phyloP scores from a whole-genome alignment of 1,140 invertebrate genomes.

The Ceratosolen fusciceps region DNA sequence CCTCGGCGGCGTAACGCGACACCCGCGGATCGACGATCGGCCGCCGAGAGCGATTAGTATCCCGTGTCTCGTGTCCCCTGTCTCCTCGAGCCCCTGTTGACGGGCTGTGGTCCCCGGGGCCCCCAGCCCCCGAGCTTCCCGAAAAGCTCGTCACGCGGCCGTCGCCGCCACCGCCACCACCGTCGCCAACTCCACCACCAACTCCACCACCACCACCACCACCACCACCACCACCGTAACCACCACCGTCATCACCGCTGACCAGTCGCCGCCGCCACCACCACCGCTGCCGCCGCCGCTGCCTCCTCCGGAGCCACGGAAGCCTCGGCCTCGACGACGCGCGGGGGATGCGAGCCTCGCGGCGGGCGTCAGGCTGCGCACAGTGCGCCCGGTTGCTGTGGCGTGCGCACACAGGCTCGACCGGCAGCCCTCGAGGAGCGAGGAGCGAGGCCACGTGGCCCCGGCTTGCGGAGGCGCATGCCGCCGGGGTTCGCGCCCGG shows the following conservation, averaged over 20 bases:
- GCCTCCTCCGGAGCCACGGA: no score
- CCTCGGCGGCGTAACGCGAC: neutral
- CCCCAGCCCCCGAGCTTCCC: neutral
- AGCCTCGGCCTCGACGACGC: neutral
- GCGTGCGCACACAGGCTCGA: neutral
- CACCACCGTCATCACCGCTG: no score
- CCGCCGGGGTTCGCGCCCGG: slow-evolving; percentile 48
- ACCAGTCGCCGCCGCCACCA: no score
- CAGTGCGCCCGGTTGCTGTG: slow-evolving; percentile 7
- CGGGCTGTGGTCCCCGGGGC: neutral
- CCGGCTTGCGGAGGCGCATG: slow-evolving; percentile 57
- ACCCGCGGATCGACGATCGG: slow-evolving; percentile 58
- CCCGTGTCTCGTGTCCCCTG: slow-evolving; percentile 56
- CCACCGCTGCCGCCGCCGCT: no score
- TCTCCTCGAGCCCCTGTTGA: neutral
- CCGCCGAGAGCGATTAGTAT: slow-evolving; percentile 69
- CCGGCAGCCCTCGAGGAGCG: slow-evolving; percentile 7
- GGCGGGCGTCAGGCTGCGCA: neutral
- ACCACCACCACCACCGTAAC: no score
- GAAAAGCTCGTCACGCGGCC: neutral
- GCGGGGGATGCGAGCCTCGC: slow-evolving; percentile 2
- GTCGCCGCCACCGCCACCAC: neutral
- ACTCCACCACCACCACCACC: no score
- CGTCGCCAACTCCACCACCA: no score
- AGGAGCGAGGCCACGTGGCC: slow-evolving; percentile 35